These are phyloP conservation scores for Adineta ricciae DNA, from an alignment of 2,888 invertebrate genomes.

Conservation along the genomic window DNA sequence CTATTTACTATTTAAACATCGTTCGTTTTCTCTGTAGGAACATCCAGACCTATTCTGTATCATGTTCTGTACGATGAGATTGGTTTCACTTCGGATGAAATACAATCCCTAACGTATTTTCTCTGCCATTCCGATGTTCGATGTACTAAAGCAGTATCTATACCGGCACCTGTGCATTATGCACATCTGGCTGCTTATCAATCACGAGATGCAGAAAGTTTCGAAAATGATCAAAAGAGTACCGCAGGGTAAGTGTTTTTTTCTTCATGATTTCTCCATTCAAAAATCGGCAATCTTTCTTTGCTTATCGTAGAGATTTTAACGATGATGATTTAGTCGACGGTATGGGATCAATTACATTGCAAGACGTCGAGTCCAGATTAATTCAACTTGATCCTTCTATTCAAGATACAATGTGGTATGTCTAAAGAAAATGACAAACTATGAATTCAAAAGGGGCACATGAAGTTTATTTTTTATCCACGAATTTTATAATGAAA, in stretches of 20 bases:
- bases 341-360: neutral
- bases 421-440: neutral
- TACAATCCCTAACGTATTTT: neutral
- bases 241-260: neutral
- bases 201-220: neutral
- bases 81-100: neutral
- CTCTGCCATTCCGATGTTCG: slow-evolving; percentile 11
- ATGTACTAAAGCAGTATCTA: neutral
- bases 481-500: neutral
- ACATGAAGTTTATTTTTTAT: neutral
- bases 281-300: neutral
- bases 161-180: slow-evolving; percentile 11
- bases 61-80: slow-evolving; percentile 18
- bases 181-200: slow-evolving; percentile 17
- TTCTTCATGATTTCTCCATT: no score
- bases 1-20: neutral
- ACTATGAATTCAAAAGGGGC: neutral
- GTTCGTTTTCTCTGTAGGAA: neutral
- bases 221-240: neutral
- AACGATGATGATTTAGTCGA: neutral
- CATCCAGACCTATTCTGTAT: neutral
- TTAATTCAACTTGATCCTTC: neutral
- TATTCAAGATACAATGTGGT: slow-evolving; percentile 17
- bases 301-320: neutral
- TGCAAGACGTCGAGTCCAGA: neutral